Evolutionary conservation across 2,113 vertebrate genomes (phyloP).

Genomic region (Oxyura jamaicensis): DNA sequence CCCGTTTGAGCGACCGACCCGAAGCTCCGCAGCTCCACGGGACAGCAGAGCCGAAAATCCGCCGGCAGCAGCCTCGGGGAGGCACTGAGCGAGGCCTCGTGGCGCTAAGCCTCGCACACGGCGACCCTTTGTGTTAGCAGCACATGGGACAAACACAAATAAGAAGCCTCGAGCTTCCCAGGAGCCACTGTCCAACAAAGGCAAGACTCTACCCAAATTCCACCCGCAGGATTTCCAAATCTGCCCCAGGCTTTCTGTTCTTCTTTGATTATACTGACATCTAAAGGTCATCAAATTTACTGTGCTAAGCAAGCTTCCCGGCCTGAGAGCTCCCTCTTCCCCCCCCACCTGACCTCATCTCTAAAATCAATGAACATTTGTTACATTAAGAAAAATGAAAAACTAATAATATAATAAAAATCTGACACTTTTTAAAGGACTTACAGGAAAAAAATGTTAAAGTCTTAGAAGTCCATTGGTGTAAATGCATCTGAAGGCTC

Average conservation of each 20-base stretch:
- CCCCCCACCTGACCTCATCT: not conserved
- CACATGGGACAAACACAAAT: not conserved
- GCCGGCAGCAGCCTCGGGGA: not conserved
- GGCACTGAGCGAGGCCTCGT: not conserved
- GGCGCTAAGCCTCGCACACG: fast-evolving
- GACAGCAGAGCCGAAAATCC: not conserved
- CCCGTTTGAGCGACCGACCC: not conserved
- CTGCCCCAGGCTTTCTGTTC: not conserved
- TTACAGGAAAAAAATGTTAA: not conserved
- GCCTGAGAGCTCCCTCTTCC: not conserved
- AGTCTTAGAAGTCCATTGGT: not conserved
- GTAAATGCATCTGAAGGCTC: not conserved
- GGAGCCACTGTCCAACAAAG: not conserved
- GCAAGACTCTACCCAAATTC: not conserved
- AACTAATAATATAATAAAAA: not conserved
- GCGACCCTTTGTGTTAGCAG: fast-evolving
- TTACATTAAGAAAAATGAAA: not conserved
- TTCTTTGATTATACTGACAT: slow-evolving; percentile 69
- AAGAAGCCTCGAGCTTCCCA: not conserved
- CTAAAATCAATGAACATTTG: not conserved
- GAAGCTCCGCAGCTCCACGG: not conserved
- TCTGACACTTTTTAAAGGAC: not conserved
- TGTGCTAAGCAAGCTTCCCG: not conserved
- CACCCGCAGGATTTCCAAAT: not conserved
- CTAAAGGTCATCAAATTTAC: slow-evolving; percentile 63